These are phyloP conservation scores for Lordiphosa mommai DNA, from an alignment of 1,140 invertebrate species.

Conservation along the genomic window DNA sequence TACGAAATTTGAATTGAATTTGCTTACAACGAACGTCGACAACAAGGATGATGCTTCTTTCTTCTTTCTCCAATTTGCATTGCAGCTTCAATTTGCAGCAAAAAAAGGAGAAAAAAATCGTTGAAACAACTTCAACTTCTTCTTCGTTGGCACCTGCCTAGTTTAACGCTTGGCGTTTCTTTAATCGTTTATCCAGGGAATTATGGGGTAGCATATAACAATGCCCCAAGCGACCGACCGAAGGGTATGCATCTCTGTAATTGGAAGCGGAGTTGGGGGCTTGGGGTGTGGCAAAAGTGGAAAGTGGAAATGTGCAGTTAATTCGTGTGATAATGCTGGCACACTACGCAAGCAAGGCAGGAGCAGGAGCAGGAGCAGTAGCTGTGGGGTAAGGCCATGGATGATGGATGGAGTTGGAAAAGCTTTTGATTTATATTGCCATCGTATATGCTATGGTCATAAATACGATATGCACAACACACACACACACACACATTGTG, in stretches of 20 bases:
- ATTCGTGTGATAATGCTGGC: constrained; percentile 62
- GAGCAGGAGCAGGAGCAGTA: neutral
- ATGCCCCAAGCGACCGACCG: constrained; percentile 54
- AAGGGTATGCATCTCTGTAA: constrained; percentile 47
- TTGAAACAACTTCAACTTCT: constrained; percentile 41
- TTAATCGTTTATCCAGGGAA: constrained; percentile 58
- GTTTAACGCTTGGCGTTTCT: constrained; percentile 62
- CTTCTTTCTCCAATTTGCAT: constrained; percentile 52
- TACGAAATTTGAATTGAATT: constrained; percentile 77
- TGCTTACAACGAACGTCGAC: constrained; percentile 52
- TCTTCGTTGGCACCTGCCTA: constrained; percentile 26
- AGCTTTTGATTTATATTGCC: constrained; percentile 74
- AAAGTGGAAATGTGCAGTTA: constrained; percentile 69
- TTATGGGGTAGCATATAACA: constrained; percentile 28
- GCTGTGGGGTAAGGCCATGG: constrained; percentile 23
- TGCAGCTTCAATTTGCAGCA: constrained; percentile 38
- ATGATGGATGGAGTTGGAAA: constrained; percentile 72
- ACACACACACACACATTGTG: neutral
- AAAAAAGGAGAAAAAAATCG: constrained; percentile 46
- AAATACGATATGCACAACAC: constrained; percentile 31
- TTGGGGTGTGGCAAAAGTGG: neutral
- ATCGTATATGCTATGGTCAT: constrained; percentile 57
- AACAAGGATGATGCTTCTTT: neutral
- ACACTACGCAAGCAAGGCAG: neutral
- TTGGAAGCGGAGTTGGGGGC: constrained; percentile 41